Base-by-base conservation (phyloP, 2,888 invertebrate genomes). In the Scrobipalpa costella region DNA sequence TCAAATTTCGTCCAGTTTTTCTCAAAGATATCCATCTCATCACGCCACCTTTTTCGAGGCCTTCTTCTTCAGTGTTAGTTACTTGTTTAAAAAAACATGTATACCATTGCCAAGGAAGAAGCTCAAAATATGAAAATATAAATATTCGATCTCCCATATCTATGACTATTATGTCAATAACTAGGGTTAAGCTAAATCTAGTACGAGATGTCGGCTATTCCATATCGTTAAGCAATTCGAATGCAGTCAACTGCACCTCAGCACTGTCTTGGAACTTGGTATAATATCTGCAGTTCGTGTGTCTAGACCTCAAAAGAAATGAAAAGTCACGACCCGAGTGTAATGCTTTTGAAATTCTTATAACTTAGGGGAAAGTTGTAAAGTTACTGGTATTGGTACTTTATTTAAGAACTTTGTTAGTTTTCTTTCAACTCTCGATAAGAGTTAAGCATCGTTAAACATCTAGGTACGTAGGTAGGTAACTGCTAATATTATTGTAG, bases 301-400 rank as follows among this genome's bases (percentile, higher is more conserved):
- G 38, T 8, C 6, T 38, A 38, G n/a, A 38, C 38, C 7, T 11
- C 2, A 50, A 50, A 50, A 17, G 47, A 17, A 44, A 17, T 17
- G 6, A 49, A 49, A 49, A 49, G 17, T 17, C 49, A 49, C 49
- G 19, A 17, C 15, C 17, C 15, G 19, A 15, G 17, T 17, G 17
- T 49, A 49, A 49, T 49, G 49, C n/a, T 19, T 49, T 49, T 49
- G 7, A 49, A 49, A 17, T 49, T 49, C 49, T 49, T 49, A 9
- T 49, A 49, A 49, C 49, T 49, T 49, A 17, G 6, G 17, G 17
- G 49, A n/a, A n/a, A n/a, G n/a, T n/a, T n/a, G n/a, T n/a, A 15
- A 49, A 49, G 19, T 38, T 6, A 9, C 7, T 38, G 6, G 38
- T 38, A 38, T 1, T 1, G 38, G 9, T 38, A n/a, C n/a, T 38